Evolutionary conservation across 2,797 vertebrate genomes (phyloP).

Genomic region (Telmatherina bonti): DNA sequence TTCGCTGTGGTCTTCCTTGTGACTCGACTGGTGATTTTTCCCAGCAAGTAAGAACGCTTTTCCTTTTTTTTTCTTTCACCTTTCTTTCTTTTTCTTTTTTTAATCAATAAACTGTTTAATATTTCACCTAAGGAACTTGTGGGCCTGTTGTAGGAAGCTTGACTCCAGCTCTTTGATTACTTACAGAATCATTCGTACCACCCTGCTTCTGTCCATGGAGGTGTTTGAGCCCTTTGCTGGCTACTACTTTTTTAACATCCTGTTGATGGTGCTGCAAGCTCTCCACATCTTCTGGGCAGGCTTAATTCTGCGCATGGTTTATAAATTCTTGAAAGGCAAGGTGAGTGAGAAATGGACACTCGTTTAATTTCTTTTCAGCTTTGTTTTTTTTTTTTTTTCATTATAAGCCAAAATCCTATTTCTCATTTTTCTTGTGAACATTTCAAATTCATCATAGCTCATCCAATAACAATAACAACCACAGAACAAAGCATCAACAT

Average conservation of each 20-base stretch:
- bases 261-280: slow-evolving; percentile 88
- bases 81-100: background rate
- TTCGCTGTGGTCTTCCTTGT: slow-evolving; percentile 89
- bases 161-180: slow-evolving; percentile 2
- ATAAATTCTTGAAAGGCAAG: slow-evolving; percentile 87
- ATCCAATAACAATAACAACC: background rate
- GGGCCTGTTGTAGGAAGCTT: background rate
- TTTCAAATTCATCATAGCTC: background rate
- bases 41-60: slow-evolving; percentile 84
- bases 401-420: too few species aligned
- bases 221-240: slow-evolving; percentile 86
- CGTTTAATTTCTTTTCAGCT: too few species aligned
- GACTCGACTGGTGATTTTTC: slow-evolving; percentile 88
- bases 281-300: slow-evolving; percentile 94
- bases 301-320: slow-evolving; percentile 91
- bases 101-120: background rate
- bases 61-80: background rate
- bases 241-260: slow-evolving; percentile 91
- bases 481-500: background rate
- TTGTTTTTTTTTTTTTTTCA: too few species aligned
- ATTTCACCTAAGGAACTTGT: background rate
- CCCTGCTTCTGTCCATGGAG: slow-evolving; percentile 88
- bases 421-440: background rate
- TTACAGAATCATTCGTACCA: slow-evolving; percentile 90
- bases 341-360: slow-evolving; percentile 71